Percentiles rank a stretch among this genome's conserved stretches.
These are phyloP conservation scores for Cololabis saira DNA, from an alignment of 2,113 vertebrate species.

Conservation along the genomic window DNA sequence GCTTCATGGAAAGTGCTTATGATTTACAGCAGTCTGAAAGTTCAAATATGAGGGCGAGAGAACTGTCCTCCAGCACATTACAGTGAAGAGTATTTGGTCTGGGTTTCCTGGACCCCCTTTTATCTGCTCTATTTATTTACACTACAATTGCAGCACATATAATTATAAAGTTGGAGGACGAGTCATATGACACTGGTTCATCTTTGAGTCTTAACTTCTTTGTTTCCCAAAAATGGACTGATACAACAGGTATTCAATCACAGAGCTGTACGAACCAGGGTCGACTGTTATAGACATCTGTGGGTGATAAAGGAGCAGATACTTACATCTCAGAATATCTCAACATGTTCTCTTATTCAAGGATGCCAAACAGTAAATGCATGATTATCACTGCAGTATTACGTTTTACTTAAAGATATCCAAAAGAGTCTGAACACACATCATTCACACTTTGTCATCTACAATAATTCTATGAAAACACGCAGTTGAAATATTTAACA, in stretches of 20 bases:
- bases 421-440: no score
- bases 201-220: neutral
- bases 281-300: neutral
- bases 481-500: no score
- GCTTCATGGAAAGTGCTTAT: neutral
- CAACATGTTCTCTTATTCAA: no score
- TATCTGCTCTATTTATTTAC: neutral
- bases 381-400: no score
- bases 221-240: neutral
- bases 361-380: no score
- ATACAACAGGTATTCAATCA: neutral
- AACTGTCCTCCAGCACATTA: neutral
- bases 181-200: neutral
- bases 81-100: neutral
- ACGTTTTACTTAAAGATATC: no score
- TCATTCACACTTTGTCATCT: no score
- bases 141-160: no score
- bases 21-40: constrained; percentile 19
- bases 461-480: no score
- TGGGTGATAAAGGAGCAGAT: neutral
- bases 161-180: neutral
- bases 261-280: neutral
- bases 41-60: constrained; percentile 24
- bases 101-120: neutral
- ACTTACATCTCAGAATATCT: no score